These are phyloP conservation scores for Leptogaster cylindrica DNA, from an alignment of 2,888 invertebrate genomes.

Conservation along the genomic window DNA sequence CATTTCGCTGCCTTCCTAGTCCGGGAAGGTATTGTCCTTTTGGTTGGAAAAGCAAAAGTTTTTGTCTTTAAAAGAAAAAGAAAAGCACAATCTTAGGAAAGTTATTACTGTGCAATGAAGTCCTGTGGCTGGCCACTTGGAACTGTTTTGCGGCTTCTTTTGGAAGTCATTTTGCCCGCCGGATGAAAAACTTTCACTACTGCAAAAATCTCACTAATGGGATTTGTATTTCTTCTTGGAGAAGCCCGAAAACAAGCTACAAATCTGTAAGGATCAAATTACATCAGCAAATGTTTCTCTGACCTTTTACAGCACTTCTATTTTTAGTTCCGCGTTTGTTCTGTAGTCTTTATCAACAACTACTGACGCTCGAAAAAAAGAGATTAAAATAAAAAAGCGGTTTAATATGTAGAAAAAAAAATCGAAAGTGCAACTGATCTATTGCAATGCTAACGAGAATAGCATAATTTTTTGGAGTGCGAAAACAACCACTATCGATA, in stretches of 20 bases:
- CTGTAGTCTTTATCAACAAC: neutral
- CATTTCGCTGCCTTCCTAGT: no score
- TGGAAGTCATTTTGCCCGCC: neutral
- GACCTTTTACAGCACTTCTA: constrained; percentile 1
- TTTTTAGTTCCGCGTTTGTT: neutral
- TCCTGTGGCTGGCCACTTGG: neutral
- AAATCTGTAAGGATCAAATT: neutral
- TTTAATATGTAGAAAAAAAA: no score
- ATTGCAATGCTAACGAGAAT: neutral
- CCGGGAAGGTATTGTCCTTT: no score
- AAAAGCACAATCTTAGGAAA: neutral
- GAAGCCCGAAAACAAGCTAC: neutral
- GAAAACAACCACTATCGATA: neutral
- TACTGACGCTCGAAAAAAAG: no score
- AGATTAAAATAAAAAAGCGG: neutral
- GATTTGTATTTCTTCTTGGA: neutral
- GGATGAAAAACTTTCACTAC: neutral
- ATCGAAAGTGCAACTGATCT: neutral
- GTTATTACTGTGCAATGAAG: neutral
- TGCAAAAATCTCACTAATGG: neutral
- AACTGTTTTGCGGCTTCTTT: neutral
- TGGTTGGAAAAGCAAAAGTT: no score
- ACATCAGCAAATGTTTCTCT: neutral
- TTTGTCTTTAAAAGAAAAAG: neutral
- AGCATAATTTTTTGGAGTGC: neutral